Evolutionary conservation across 2,888 invertebrate species (phyloP).

Genomic region (Dicyrtoma fusca): DNA sequence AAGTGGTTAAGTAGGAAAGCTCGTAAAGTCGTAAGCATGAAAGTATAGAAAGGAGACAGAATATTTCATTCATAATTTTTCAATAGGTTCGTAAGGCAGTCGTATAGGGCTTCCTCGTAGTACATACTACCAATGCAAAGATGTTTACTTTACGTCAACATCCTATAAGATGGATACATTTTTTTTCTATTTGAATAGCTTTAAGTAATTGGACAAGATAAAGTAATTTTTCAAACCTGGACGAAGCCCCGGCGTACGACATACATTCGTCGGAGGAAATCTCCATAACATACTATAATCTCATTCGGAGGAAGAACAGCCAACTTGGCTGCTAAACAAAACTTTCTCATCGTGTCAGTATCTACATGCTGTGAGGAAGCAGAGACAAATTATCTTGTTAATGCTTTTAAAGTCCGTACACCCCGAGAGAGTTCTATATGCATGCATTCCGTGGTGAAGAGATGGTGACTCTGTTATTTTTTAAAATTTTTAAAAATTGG

Average conservation of each 20-base stretch:
- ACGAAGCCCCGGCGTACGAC: slow-evolving; percentile 42
- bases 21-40: too few relatives aligned
- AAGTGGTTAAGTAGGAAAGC: background rate
- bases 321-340: slow-evolving; percentile 38
- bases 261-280: slow-evolving; percentile 37
- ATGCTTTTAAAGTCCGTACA: slow-evolving; percentile 14
- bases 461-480: background rate
- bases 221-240: slow-evolving; percentile 29
- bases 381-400: slow-evolving; percentile 63
- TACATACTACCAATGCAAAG: background rate
- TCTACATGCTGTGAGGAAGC: slow-evolving; percentile 59
- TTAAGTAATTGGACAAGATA: background rate
- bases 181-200: too few relatives aligned
- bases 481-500: background rate
- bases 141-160: too few relatives aligned
- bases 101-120: too few relatives aligned
- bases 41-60: too few relatives aligned
- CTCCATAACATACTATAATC: slow-evolving; percentile 33
- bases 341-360: slow-evolving; percentile 39
- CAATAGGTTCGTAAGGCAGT: too few relatives aligned
- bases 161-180: too few relatives aligned
- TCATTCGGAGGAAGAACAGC: slow-evolving; percentile 38
- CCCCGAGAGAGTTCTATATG: background rate
- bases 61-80: too few relatives aligned
- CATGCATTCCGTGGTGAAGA: background rate